Percentiles rank a stretch among this genome's conserved stretches.
phyloP scores from a whole-genome alignment of 2,888 invertebrate species.

The Pasiphila rectangulata region DNA sequence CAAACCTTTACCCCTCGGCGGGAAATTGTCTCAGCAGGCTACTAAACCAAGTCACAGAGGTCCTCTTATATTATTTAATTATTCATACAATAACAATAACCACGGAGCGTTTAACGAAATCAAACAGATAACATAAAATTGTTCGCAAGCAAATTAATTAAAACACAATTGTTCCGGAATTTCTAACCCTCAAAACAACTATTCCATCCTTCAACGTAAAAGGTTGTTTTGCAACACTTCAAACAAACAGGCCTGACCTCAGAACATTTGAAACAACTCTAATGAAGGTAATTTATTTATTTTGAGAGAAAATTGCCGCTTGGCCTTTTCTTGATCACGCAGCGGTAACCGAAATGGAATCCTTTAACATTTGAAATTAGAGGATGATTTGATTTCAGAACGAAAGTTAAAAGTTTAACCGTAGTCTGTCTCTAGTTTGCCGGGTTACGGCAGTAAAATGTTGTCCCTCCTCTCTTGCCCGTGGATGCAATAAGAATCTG shows the following conservation, averaged over 20 bases:
- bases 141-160: constrained; percentile 10
- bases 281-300: constrained; percentile 70
- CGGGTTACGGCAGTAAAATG: no score
- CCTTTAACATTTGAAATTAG: constrained; percentile 24
- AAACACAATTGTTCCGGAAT: constrained; percentile 8
- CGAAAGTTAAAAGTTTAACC: no score
- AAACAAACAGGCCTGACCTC: constrained; percentile 56
- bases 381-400: background rate
- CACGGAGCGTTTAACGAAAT: background rate
- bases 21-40: no score
- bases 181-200: constrained; percentile 28
- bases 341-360: constrained; percentile 38
- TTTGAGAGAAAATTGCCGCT: constrained; percentile 47
- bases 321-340: constrained; percentile 43
- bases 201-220: constrained; percentile 45
- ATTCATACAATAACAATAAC: background rate
- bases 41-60: no score
- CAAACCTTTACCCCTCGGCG: no score
- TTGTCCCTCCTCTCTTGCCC: no score
- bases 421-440: no score
- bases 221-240: constrained; percentile 53
- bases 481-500: no score
- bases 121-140: background rate
- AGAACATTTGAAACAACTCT: constrained; percentile 63
- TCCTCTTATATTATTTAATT: no score